A percentile compares a stretch with the other conserved stretches of the same genome.
These are phyloP conservation scores for Brachionichthys hirsutus DNA, from an alignment of 2,113 vertebrate genomes.

Conservation along the genomic window DNA sequence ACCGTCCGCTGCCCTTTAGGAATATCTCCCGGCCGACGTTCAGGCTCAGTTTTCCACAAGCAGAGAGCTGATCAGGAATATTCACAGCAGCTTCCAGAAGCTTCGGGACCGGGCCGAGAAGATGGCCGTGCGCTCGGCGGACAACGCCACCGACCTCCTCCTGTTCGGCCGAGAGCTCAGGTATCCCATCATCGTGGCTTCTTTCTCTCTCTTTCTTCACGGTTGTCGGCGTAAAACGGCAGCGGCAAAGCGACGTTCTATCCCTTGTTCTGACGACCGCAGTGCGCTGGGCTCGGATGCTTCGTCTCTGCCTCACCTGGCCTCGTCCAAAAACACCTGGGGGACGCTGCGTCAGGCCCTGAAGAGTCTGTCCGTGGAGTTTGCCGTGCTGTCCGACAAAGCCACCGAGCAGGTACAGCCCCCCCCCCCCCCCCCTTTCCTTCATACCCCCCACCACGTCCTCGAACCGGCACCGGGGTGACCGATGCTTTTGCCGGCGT, in stretches of 20 bases:
- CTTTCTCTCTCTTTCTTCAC: not conserved
- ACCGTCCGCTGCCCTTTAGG: conserved; percentile 69
- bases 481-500: conserved; percentile 45
- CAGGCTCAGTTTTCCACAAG: conserved; percentile 90
- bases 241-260: not conserved
- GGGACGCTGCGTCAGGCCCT: conserved; percentile 86
- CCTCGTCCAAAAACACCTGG: conserved; percentile 85
- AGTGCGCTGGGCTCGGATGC: conserved; percentile 90
- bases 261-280: conserved; percentile 25
- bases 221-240: conserved; percentile 16
- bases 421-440: conserved; percentile 36
- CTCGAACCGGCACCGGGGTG: conserved; percentile 14
- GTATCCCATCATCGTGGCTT: conserved; percentile 65
- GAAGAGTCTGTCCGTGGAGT: conserved; percentile 92
- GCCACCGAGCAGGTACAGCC: conserved; percentile 88
- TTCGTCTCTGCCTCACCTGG: conserved; percentile 85
- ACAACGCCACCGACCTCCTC: conserved; percentile 90
- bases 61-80: conserved; percentile 90
- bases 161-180: conserved; percentile 93
- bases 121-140: conserved; percentile 87
- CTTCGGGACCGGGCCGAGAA: conserved; percentile 89
- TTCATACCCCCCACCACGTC: conserved; percentile 12
- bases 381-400: conserved; percentile 90
- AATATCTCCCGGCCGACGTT: conserved; percentile 92
- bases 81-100: conserved; percentile 92